These are phyloP conservation scores for Fopius arisanus DNA, from an alignment of 1,140 invertebrate genomes.

Conservation along the genomic window DNA sequence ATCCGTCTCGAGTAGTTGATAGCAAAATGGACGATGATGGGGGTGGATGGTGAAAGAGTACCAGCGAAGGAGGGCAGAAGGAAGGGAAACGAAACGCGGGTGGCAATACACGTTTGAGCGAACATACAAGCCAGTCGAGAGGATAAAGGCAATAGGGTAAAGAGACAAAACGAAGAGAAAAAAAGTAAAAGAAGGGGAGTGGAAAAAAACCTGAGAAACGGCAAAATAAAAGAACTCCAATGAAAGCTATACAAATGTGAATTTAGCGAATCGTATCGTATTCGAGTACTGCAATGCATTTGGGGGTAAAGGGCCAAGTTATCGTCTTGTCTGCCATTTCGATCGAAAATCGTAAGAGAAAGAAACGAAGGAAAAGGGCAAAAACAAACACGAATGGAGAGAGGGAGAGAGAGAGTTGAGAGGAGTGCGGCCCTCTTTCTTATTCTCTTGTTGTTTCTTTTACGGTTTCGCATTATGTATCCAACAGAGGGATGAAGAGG, in stretches of 20 bases:
- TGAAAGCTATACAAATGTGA: slow-evolving; percentile 56
- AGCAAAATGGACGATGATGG: not conserved
- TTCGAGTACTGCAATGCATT: slow-evolving; percentile 26
- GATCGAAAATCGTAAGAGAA: slow-evolving; percentile 22
- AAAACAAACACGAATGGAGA: not conserved
- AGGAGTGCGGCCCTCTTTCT: not conserved
- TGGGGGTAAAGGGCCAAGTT: slow-evolving; percentile 39
- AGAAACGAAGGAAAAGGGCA: not conserved
- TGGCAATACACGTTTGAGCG: slow-evolving; percentile 24
- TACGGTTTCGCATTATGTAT: slow-evolving; percentile 16
- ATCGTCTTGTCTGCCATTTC: slow-evolving; percentile 45
- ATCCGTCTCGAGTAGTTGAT: slow-evolving; percentile 11
- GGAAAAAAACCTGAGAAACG: not conserved
- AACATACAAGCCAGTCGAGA: not conserved
- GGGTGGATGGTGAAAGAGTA: not conserved
- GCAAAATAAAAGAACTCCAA: slow-evolving; percentile 31
- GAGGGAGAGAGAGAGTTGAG: not conserved
- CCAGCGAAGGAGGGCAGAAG: not conserved
- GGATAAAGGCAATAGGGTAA: slow-evolving; percentile 48
- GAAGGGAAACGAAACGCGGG: slow-evolving; percentile 8
- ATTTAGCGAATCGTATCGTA: slow-evolving; percentile 52
- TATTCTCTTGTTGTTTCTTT: slow-evolving; percentile 14
- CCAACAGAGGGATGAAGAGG: not conserved
- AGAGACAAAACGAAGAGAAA: slow-evolving; percentile 17
- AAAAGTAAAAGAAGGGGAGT: not conserved